phyloP scores from a whole-genome alignment of 2,888 invertebrate genomes.

The Metellina segmentata region DNA sequence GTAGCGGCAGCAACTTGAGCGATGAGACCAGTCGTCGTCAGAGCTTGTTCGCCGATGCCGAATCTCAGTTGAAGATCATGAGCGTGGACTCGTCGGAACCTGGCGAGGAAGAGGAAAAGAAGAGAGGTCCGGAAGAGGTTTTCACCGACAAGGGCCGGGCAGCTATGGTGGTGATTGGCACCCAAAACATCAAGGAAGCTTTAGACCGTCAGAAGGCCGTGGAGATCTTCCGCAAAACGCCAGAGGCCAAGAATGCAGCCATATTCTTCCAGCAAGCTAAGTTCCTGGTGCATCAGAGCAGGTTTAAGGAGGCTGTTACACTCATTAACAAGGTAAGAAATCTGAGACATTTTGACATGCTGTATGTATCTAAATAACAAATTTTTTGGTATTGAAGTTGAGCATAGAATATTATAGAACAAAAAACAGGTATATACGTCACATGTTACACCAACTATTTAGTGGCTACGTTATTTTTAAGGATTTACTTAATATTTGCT shows the following conservation, averaged over 20 bases:
- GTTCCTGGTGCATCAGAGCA: constrained; percentile 58
- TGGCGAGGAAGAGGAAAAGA: constrained; percentile 6
- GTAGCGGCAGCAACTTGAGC: constrained; percentile 45
- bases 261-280: constrained; percentile 49
- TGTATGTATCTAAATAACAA: too few relatives aligned
- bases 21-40: constrained; percentile 26
- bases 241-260: constrained; percentile 84
- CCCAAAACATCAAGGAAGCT: constrained; percentile 88
- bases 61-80: constrained; percentile 43
- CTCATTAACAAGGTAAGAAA: constrained; percentile 55
- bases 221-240: constrained; percentile 84
- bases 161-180: constrained; percentile 92
- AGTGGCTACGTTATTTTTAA: too few relatives aligned
- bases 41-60: constrained; percentile 35
- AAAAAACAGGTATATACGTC: too few relatives aligned
- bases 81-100: constrained; percentile 9
- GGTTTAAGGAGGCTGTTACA: constrained; percentile 47
- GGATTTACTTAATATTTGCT: too few relatives aligned
- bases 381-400: too few relatives aligned
- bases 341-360: too few relatives aligned
- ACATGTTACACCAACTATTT: too few relatives aligned
- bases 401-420: too few relatives aligned
- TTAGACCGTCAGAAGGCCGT: constrained; percentile 81
- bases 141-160: constrained; percentile 95
- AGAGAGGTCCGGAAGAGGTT: constrained; percentile 85